Conservation (phyloP, 2,797 vertebrate species). For the Sebastes aleutianus region DNA sequence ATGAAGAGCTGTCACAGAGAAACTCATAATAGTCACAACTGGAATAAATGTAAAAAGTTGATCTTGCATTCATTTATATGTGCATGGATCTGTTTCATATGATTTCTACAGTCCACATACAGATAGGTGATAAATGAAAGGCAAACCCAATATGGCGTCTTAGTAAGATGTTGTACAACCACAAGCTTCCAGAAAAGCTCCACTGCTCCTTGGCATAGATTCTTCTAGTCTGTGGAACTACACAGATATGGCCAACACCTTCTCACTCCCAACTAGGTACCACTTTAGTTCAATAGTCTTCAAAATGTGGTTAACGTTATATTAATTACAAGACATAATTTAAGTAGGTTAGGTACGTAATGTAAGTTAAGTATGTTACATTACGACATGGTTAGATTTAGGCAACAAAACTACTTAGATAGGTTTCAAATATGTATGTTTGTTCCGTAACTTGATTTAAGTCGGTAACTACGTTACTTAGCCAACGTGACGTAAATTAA, state of each 20-base stretch:
- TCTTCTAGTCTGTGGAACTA: not conserved
- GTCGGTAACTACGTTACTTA: fast-evolving
- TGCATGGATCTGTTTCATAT: not conserved
- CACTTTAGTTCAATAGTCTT: not conserved
- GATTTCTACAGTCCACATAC: not conserved
- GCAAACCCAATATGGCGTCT: not conserved
- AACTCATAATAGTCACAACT: not conserved
- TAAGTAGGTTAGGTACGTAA: no score
- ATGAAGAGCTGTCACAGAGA: not conserved
- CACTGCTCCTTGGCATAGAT: not conserved
- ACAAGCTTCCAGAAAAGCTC: not conserved
- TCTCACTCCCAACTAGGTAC: fast-evolving
- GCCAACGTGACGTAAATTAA: fast-evolving
- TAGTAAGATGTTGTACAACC: not conserved
- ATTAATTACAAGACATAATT: fast-evolving
- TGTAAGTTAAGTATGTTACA: no score
- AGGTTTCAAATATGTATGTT: no score
- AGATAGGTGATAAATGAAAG: not conserved
- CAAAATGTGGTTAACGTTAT: no score
- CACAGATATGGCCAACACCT: not conserved
- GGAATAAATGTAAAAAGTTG: not conserved
- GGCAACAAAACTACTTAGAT: no score
- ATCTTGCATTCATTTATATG: not conserved
- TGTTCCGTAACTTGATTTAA: fast-evolving
- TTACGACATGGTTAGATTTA: no score